Evolutionary conservation across 2,888 invertebrate genomes (phyloP).

Genomic region (Hirtodrosophila alboralis): DNA sequence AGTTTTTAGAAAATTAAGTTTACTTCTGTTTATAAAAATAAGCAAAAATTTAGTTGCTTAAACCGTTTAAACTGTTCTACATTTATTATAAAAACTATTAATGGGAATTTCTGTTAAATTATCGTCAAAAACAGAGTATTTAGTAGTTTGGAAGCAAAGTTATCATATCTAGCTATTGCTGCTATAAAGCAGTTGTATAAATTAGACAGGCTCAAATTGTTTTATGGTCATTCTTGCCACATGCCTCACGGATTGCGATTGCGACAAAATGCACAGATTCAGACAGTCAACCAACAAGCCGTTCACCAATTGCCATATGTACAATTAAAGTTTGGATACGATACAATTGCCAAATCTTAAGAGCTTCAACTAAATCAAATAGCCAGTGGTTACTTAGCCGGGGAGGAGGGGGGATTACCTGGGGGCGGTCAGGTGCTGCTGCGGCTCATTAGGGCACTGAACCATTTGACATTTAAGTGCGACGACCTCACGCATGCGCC

Average conservation of each 20-base stretch:
- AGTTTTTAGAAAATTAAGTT: too few relatives aligned
- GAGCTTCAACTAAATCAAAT: background rate
- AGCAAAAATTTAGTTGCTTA: too few relatives aligned
- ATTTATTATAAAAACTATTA: too few relatives aligned
- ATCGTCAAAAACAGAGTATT: too few relatives aligned
- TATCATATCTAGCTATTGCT: too few relatives aligned
- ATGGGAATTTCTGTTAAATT: too few relatives aligned
- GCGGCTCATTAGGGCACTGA: slow-evolving; percentile 65
- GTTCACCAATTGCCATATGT: slow-evolving; percentile 16
- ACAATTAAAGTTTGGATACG: slow-evolving; percentile 40
- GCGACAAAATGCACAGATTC: slow-evolving; percentile 49
- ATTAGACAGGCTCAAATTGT: slow-evolving; percentile 65
- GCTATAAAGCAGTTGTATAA: slow-evolving; percentile 36
- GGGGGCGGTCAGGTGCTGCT: background rate
- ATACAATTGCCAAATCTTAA: slow-evolving; percentile 28
- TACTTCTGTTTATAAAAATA: too few relatives aligned
- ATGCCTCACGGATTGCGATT: slow-evolving; percentile 45
- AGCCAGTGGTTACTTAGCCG: too few relatives aligned
- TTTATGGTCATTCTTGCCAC: slow-evolving; percentile 75
- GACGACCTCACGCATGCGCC: slow-evolving; percentile 54
- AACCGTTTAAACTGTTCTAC: too few relatives aligned
- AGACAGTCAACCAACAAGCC: slow-evolving; percentile 29
- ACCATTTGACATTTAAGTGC: slow-evolving; percentile 68
- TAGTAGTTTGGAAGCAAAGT: too few relatives aligned
- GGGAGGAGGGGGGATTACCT: background rate